Conservation (phyloP, 2,797 vertebrate species). For the Argentina silus region DNA sequence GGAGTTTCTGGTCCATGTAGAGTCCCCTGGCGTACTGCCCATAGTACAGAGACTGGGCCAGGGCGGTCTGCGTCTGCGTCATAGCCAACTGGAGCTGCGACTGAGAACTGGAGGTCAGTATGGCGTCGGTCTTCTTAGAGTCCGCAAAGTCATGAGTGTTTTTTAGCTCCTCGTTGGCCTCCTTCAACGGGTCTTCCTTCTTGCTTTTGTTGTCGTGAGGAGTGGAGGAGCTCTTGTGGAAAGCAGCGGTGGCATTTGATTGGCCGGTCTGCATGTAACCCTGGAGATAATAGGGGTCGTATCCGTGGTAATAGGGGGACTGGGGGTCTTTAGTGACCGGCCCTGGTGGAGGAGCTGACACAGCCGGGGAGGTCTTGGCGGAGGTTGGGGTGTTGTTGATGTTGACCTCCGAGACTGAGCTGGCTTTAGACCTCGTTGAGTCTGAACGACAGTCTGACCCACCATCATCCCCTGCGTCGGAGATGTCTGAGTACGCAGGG, state of each 20-base stretch:
- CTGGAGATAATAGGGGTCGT: conserved; percentile 94
- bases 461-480: conserved; percentile 93
- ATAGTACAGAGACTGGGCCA: conserved; percentile 97
- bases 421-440: conserved; percentile 85
- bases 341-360: conserved; percentile 47
- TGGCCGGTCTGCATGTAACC: conserved; percentile 90
- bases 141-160: conserved; percentile 74
- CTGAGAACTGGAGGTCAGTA: conserved; percentile 73
- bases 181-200: conserved; percentile 85
- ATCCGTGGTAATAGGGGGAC: conserved; percentile 91
- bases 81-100: conserved; percentile 95
- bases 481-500: conserved; percentile 97
- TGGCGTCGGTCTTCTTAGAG: conserved; percentile 70
- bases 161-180: conserved; percentile 85
- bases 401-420: conserved; percentile 76
- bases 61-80: conserved; percentile 93
- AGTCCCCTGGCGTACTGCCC: conserved; percentile 96
- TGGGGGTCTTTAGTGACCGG: conserved; percentile 85
- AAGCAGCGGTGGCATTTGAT: conserved; percentile 60
- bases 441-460: conserved; percentile 91
- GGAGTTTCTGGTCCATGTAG: conserved; percentile 96
- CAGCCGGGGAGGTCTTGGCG: conserved; percentile 80
- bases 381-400: conserved; percentile 80
- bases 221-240: conserved; percentile 40
- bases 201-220: conserved; percentile 84